A percentile compares a stretch with the other conserved stretches of the same genome.
Conservation (phyloP, 1,140 invertebrate species). For the Heliconius eleuchia region DNA sequence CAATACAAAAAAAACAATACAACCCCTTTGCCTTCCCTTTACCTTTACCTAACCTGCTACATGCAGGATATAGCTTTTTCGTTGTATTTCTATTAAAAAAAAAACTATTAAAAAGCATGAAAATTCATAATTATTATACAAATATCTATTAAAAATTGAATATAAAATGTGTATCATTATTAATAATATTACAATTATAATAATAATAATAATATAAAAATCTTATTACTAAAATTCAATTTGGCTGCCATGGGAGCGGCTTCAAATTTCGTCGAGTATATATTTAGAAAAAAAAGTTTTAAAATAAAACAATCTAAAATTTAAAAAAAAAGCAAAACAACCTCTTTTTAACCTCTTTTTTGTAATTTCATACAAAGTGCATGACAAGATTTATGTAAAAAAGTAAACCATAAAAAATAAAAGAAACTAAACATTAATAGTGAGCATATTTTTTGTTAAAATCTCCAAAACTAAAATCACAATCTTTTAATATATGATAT, state of each 20-base stretch:
- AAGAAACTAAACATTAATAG: not conserved
- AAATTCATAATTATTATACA: not conserved
- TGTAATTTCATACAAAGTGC: no score
- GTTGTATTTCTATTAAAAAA: not conserved
- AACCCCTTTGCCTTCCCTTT: no score
- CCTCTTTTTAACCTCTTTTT: no score
- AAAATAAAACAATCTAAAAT: no score
- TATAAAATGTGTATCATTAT: not conserved
- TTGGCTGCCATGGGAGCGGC: slow-evolving; percentile 4
- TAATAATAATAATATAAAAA: slow-evolving; percentile 8
- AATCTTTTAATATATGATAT: no score
- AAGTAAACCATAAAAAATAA: not conserved
- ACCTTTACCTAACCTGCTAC: no score
- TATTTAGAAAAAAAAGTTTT: not conserved
- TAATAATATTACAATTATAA: not conserved
- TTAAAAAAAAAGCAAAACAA: no score
- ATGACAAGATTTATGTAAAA: no score
- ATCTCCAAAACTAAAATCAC: not conserved
- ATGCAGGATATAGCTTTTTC: not conserved
- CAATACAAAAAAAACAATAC: no score
- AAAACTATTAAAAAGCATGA: not conserved
- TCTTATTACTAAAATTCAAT: not conserved
- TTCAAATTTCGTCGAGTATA: slow-evolving; percentile 12
- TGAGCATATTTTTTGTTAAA: no score
- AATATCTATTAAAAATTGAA: not conserved